Evolutionary conservation across 2,113 vertebrate genomes (phyloP), one percentile per base, ranked within the genome.

Genomic region (Ceyx margarethae): DNA sequence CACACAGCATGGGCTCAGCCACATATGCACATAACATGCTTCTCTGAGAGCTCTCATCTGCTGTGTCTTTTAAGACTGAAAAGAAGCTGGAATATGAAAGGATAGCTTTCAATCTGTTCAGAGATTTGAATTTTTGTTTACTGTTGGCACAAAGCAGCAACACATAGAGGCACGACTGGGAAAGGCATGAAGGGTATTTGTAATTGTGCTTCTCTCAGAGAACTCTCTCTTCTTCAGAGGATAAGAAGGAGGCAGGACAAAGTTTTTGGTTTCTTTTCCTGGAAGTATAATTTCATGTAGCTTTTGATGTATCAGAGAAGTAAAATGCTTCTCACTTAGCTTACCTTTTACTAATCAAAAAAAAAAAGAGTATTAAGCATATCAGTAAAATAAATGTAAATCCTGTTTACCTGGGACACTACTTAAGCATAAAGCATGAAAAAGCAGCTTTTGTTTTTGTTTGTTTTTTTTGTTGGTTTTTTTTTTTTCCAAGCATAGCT

Each of bases 371-470:
- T 13, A 87, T 29, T 71, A 50, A 83, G 58, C 16, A 22, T 56
- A 86, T 33, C 2, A 4, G 33, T 51, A 78, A 86, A 94, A 73
- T 45, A 83, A 81, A 61, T 35, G 48, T 51, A 74, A 93, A 83
- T 53, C n/a, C 60, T 87, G 40, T 4, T 12, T 72, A 81, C 29
- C 56, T 1, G 12, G 71, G 72, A n/a, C 56, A 91, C 35, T 72
- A 83, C 48, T 86, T 71, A 91, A 67, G 73, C 65, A 71, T 62
- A 89, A 94, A 43, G 53, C 62, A 94, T 25, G 26, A 94, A 91
- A 92, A 94, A 96, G 56, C 79, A 91, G 64, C 31, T 76, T 76
- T 64, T 37, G 37, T 37, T 37, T 37, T 37, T 37, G 37, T 29
- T 90, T 45, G 43, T 5, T 48, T 48, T 48, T 72, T 51, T 25